Base-by-base conservation (phyloP, 2,797 vertebrate species). In the Fratercula arctica region DNA sequence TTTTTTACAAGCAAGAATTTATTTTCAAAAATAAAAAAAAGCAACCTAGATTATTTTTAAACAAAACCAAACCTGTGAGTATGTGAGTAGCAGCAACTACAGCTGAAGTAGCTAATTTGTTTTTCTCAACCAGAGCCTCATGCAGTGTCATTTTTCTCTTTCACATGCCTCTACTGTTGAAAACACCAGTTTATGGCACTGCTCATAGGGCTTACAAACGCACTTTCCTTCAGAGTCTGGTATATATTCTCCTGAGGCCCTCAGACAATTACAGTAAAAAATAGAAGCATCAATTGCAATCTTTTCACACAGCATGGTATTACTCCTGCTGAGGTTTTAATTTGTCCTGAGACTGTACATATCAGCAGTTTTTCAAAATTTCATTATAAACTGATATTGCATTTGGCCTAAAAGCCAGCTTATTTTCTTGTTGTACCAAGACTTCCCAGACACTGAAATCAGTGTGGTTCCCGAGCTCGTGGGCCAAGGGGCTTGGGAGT, bases 251-350 rank as follows among this genome's bases (percentile, higher is more conserved):
- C 87, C 79, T 51, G 93, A 95, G 94, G 70, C 9, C 46, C 39
- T 92, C 88, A 91, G 83, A 95, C 85, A 91, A 91, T 95, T 97
- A 96, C 89, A 95, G 67, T 75, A 92, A 96, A 96, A 97, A 95
- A 96, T 60, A 96, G 91, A 94, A 94, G 64, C 92, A 94, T 96
- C 94, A 96, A 91, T 87, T 97, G 90, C 91, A 96, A 95, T 95
- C 84, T 93, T 89, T 90, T 90, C 91, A 87, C 94, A 90, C 95
- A 96, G 93, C 75, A 88, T 46, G 88, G 37, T 86, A 93, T 87
- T 95, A 84, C 24, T 93, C 69, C 88, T 94, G 95, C 90, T 90
- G 95, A 96, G 90, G 83, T 91, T 97, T 97, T 94, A 94, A 95
- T 96, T 93, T 95, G 90, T 73, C 80, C 82, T 5, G 7, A 94